Evolutionary conservation across 2,113 vertebrate genomes (phyloP).

Genomic region (Saccopteryx bilineata): DNA sequence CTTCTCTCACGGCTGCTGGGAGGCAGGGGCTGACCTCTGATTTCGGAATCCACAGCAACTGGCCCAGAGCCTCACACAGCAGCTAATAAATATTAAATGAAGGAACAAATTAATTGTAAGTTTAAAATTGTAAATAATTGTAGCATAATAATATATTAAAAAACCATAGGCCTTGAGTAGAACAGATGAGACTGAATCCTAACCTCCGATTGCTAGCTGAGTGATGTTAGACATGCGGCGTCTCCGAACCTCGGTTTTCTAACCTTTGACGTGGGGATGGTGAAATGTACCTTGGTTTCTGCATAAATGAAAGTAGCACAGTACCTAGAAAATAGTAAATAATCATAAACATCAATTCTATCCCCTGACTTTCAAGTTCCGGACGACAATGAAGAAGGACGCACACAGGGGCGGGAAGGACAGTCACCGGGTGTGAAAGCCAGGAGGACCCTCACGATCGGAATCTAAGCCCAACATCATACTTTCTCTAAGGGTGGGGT

Average conservation of each 20-base stretch:
- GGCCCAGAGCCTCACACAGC: background rate
- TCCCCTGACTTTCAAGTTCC: conserved; percentile 18
- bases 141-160: background rate
- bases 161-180: background rate
- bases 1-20: background rate
- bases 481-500: background rate
- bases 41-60: background rate
- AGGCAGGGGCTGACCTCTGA: background rate
- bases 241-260: background rate
- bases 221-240: background rate
- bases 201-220: background rate
- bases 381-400: background rate
- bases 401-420: background rate
- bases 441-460: background rate
- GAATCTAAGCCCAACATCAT: background rate
- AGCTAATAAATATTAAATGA: conserved; percentile 17
- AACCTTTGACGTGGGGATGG: background rate
- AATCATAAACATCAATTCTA: background rate
- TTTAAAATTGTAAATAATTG: background rate
- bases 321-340: background rate
- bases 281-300: background rate
- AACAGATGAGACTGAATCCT: background rate
- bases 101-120: background rate
- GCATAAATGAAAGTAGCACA: background rate
- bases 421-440: background rate